Evolutionary conservation across 2,888 invertebrate genomes (phyloP), one percentile per base, ranked within the genome.

Genomic region (Magallana nippona): DNA sequence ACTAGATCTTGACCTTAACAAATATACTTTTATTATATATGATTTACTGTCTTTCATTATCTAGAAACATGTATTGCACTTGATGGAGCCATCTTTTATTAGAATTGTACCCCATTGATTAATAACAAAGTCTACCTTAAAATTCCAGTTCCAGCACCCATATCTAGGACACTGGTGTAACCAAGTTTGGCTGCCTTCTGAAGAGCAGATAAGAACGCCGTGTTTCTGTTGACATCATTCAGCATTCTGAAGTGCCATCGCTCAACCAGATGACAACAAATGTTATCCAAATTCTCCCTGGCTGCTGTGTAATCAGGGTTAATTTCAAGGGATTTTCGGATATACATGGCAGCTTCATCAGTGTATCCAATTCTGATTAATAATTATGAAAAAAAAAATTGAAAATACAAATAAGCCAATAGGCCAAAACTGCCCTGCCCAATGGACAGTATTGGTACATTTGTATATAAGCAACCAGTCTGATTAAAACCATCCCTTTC

Each of bases 221-320:
- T 93, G 94, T 97, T 97, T 77, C 97, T 95, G 22, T 94, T 92
- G 85, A 94, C 95, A 92, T 97, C 97, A 94, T 97, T 97, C 55
- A 97, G 94, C 97, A 97, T 97, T 84, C 96, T 95, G 93, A 96
- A 97, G 93, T 97, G 97, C 97, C 97, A 97, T 81, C 97, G 94
- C 86, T 96, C 96, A 77, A 97, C 95, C 84, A 96, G 94, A 87
- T 96, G 94, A 93, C 96, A 96, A 90, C 96, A 96, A 0, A 96
- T 94, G 87, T 96, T 96, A 92, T 96, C 96, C 22, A 96, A 94
- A 92, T 96, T 96, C 91, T 96, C 96, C 90, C 96, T 96, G 17
- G 96, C 96, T 88, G 95, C 95, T 0, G 96, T 95, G 92, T 95
- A 96, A 58, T 94, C 93, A 0, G 95, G 94, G 89, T 96, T 95